These are phyloP conservation scores for Nasonia giraulti DNA, from an alignment of 1,140 invertebrate genomes.

Conservation along the genomic window DNA sequence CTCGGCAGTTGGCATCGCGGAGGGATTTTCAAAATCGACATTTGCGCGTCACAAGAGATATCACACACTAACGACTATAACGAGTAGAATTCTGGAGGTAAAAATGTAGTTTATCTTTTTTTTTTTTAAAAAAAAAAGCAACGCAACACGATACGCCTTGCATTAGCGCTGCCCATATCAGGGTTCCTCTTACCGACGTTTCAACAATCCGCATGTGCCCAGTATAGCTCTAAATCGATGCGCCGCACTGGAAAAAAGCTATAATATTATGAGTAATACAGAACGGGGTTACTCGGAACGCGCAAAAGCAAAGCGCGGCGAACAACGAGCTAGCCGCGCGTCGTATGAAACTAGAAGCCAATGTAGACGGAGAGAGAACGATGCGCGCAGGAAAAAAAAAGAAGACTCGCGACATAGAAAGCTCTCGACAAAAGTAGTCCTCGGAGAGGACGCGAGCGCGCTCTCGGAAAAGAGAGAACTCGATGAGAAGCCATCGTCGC, in stretches of 20 bases:
- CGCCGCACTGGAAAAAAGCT: not conserved
- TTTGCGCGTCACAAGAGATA: not conserved
- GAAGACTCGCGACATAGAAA: not conserved
- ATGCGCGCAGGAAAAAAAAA: not conserved
- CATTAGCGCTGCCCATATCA: not conserved
- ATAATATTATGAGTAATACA: not conserved
- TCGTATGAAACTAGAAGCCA: not conserved
- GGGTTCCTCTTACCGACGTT: not conserved
- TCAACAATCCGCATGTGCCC: not conserved
- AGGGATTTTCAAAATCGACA: slow-evolving; percentile 6
- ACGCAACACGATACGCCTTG: too few relatives aligned
- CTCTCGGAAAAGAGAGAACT: slow-evolving; percentile 37
- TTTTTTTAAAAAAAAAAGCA: too few relatives aligned
- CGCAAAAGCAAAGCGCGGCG: not conserved
- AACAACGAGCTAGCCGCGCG: not conserved
- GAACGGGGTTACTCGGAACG: not conserved
- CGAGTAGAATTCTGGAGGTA: not conserved
- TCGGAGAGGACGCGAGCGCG: not conserved
- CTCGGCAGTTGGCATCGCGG: not conserved
- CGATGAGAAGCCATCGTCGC: slow-evolving; percentile 6
- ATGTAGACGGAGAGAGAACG: not conserved
- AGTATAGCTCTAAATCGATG: not conserved
- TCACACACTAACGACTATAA: not conserved
- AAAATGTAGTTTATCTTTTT: too few relatives aligned
- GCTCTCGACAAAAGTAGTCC: slow-evolving; percentile 2